Conservation (phyloP, 1,140 invertebrate species). For the Solen grandis region DNA sequence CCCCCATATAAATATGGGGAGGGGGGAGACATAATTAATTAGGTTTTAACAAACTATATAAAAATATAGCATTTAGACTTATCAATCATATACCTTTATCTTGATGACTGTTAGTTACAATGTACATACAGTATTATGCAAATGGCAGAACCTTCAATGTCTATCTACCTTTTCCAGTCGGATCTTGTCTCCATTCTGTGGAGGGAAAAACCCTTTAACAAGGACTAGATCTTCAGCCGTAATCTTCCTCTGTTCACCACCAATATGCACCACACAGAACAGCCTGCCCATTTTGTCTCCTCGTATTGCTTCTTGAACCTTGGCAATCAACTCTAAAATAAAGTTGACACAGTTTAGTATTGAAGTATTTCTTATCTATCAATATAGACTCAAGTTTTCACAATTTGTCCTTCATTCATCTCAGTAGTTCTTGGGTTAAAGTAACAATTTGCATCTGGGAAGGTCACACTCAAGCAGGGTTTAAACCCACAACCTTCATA, state of each 20-base stretch:
- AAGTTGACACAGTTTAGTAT: not conserved
- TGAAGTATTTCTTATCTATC: too few species aligned
- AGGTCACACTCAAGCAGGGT: too few species aligned
- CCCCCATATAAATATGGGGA: too few species aligned
- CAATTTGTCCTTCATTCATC: not conserved
- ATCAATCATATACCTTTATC: too few species aligned
- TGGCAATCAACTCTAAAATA: constrained; percentile 2
- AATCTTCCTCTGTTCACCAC: constrained; percentile 93
- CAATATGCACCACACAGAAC: constrained; percentile 92
- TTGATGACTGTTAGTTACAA: too few species aligned
- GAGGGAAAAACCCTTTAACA: constrained; percentile 92
- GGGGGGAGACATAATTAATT: too few species aligned
- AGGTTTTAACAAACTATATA: too few species aligned
- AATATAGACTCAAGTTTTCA: too few species aligned
- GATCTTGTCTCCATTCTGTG: constrained; percentile 90
- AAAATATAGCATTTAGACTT: too few species aligned
- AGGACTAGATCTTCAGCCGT: constrained; percentile 93
- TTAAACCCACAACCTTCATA: too few species aligned
- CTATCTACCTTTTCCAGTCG: constrained; percentile 92
- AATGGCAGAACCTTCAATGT: too few species aligned
- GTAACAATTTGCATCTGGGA: not conserved
- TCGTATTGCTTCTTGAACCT: constrained; percentile 34
- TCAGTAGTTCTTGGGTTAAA: not conserved
- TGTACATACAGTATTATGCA: too few species aligned
- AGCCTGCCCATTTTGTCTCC: constrained; percentile 84